phyloP scores from a whole-genome alignment of 2,113 vertebrate species.

The Microtus ochrogaster region DNA sequence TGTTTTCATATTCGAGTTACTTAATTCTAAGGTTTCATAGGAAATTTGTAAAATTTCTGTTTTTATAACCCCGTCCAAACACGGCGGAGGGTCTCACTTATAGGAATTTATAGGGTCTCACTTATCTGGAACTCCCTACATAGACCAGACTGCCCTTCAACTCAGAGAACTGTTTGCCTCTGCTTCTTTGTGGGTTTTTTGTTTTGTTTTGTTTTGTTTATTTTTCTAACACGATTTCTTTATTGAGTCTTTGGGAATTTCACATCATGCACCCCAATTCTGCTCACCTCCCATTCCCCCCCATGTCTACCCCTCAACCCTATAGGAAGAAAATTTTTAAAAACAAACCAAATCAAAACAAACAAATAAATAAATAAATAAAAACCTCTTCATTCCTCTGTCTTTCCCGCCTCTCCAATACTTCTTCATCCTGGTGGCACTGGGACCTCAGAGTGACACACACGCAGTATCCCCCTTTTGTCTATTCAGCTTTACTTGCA shows the following conservation, averaged over 20 bases:
- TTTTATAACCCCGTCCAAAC: not conserved
- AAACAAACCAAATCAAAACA: not conserved
- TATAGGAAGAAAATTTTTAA: not conserved
- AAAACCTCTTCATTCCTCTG: not conserved
- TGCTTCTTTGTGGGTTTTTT: not conserved
- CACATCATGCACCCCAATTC: not conserved
- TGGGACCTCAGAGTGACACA: not conserved
- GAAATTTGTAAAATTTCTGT: not conserved
- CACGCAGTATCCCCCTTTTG: not conserved
- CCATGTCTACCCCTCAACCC: not conserved
- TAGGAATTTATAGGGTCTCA: not conserved
- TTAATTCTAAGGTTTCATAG: conserved; percentile 1
- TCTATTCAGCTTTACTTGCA: not conserved
- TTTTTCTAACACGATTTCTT: not conserved
- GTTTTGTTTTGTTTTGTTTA: no score
- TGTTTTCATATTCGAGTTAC: not conserved
- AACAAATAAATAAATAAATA: not conserved
- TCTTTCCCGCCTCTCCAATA: not conserved
- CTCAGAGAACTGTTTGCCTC: not conserved
- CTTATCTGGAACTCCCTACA: not conserved
- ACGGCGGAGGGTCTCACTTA: not conserved
- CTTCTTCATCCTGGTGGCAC: not conserved
- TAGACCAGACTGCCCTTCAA: not conserved
- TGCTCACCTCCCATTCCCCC: not conserved
- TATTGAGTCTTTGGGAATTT: not conserved